Evolutionary conservation across 2,797 vertebrate species (phyloP), one percentile per base, ranked within the genome.

Genomic region (Gallinago stenura): DNA sequence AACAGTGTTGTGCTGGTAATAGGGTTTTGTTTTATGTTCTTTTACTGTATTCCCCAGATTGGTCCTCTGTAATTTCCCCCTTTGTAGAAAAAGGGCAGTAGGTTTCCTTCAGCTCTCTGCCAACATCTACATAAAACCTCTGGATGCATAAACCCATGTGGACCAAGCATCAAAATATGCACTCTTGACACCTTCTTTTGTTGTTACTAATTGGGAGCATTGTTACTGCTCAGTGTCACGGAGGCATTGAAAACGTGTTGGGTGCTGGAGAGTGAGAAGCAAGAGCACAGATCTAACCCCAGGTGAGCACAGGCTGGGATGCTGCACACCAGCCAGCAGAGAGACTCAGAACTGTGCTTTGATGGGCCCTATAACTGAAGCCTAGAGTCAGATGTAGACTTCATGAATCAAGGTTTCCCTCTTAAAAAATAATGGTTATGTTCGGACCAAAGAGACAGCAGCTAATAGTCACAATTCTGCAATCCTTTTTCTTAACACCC

Each of bases 251-350:
- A 58, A 89, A 72, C 1, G 0, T 16, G 18, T 24, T 57, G 33
- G 12, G 22, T 51, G 26, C n/a, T 66, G 41, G 13, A 35, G 10
- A 33, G 6, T 0, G 2, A 72, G 28, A 84, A 48, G 43, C 10
- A 56, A 46, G 66, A 87, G 14, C 66, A 19, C 19, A 78, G 20
- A 25, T 73, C 31, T 7, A 7, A 24, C 21, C 43, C 54, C 48
- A 60, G 16, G 14, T 73, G 15, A 80, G 25, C 31, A 41, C 0
- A 1, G 17, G 24, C 21, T 93, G 33, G 33, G 37, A 56, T 0
- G 1, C 39, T 71, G 28, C 13, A 18, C n/a, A 43, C 39, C 30
- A 72, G 33, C 28, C 9, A 12, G n/a, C 0, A 0, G 43, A 73
- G 57, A 90, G 51, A 28, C 33, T 82, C 66, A 82, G 24, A 78